Evolutionary conservation across 2,888 invertebrate species (phyloP), one percentile per base, ranked within the genome.

Genomic region (Parasteatoda lunata): DNA sequence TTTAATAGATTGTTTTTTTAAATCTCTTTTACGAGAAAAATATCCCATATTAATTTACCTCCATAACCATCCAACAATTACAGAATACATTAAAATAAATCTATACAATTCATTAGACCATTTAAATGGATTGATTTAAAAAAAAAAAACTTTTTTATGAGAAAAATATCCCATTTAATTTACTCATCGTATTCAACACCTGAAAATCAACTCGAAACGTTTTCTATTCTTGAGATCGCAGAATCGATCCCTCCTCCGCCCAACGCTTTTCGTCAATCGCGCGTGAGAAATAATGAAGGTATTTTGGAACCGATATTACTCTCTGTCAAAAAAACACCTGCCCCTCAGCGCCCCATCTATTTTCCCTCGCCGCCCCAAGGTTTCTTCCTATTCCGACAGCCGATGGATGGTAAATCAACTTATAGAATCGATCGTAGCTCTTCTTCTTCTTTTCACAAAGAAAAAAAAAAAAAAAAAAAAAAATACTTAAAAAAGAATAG

Each of bases 271-370:
- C 15, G 54, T 54, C 69, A 64, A 75, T 65, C 66, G 72, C 59
- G 45, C 45, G 66, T 15, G 71, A 80, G 80, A 81, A 85, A 80
- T 86, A 86, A 86, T 86, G 85, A 76, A 77, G 80, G 77, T 77
- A 79, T 79, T 79, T 79, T 79, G 48, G 69, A 70, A 71, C 66
- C 71, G 72, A 77, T 86, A 86, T 86, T 86, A 80, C 66, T 86
- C 85, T 86, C 77, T 81, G 85, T 86, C 85, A 86, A 71, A 66
- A 77, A 86, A 86, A 80, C 80, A 80, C 85, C 80, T 80, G 80
- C 76, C 72, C 65, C 51, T 13, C 47, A 48, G 45, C 52, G 59
- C 76, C 59, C 73, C 65, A 59, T 45, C 45, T 30, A 30, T 30
- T 30, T 30, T 30, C 78, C 52, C 68, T n/a, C 72, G 6, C 79